Evolutionary conservation across 2,888 invertebrate species (phyloP), one percentile per base, ranked within the genome.

Genomic region (Marasmarcha lunaedactyla): DNA sequence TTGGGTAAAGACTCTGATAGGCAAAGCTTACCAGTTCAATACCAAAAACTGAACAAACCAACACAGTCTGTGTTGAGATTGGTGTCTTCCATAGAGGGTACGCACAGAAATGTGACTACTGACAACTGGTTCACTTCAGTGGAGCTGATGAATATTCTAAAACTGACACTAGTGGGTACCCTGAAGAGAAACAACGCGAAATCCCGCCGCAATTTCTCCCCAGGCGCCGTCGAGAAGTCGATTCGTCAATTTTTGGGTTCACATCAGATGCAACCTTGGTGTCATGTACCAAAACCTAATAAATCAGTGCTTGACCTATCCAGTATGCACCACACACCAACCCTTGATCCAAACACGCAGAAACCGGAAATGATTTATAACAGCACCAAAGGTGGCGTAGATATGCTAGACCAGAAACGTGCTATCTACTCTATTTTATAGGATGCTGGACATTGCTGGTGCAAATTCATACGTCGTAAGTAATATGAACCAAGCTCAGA

Each of bases 1-100:
- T 15, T 42, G 4, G 49, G 45, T 15, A 42, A 40, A 33, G 46
- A 51, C 13, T 46, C 45, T 2, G 36, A 9, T 20, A 46, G 48
- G 1, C 20, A 5, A 20, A 20, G 7, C 7, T 20, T 20, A 20
- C 7, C 20, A 20, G 4, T 7, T 5, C 42, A 43, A 11, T 48
- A 33, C 33, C 10, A 9, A 11, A 25, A 36, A 7, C 45, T 20
- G 20, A 20, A 20, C 4, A 20, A 20, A 20, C 20, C 44, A 4
- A 40, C 36, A 36, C 46, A 45, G 26, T 27, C 47, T 7, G 45
- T 47, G 1, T 13, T 43, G 5, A 33, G 48, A 7, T 10, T 50
- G 1, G 38, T 47, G 4, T 12, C 35, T 20, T 44, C 46, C 1
- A 42, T 51, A 12, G 42, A 39, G 1, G 25, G 36, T 6, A 14